Base-by-base conservation (phyloP, 1,140 invertebrate species). In the Pantala flavescens region DNA sequence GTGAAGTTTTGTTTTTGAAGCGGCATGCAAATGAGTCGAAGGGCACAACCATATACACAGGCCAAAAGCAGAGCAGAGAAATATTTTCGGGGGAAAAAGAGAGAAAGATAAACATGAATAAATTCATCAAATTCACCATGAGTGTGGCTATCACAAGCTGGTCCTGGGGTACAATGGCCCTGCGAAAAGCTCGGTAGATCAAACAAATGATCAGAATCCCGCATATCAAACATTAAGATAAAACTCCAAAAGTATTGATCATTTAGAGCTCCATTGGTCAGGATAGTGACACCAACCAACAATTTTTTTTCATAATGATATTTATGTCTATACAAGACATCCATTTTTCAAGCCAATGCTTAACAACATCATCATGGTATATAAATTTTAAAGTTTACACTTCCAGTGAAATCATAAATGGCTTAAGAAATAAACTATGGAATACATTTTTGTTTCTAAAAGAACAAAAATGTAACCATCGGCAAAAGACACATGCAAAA, bases 21-120 rank as follows among this genome's bases (percentile, higher is more conserved):
- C 87, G 83, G 86, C 87, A 89, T 89, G 88, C 88, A 89, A 86
- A 87, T 77, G 77, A 86, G 86, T 87, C 85, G 85, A 86, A 86
- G 87, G 87, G 87, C 80, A 79, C 86, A 89, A 88, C 87, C 88
- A 87, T 87, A 87, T 82, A 83, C 82, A 84, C 81, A 84, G 84
- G 79, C 84, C 88, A 88, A 86, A 90, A 90, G 88, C 88, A 90
- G 87, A 90, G 88, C 87, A 89, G 87, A 88, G 86, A 88, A 88
- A 88, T 87, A 82, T 87, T 74, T 55, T 77, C 85, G 86, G 86
- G 85, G 86, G 86, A 86, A 88, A 87, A 88, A 88, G 84, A 87
- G 85, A 87, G 87, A 85, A 84, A 88, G 88, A 84, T 82, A 79
- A 83, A 82, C 81, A 81, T 77, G 70, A 77, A 78, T 79, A 74